Conservation (phyloP, 2,113 vertebrate species). For the Apteryx mantelli region DNA sequence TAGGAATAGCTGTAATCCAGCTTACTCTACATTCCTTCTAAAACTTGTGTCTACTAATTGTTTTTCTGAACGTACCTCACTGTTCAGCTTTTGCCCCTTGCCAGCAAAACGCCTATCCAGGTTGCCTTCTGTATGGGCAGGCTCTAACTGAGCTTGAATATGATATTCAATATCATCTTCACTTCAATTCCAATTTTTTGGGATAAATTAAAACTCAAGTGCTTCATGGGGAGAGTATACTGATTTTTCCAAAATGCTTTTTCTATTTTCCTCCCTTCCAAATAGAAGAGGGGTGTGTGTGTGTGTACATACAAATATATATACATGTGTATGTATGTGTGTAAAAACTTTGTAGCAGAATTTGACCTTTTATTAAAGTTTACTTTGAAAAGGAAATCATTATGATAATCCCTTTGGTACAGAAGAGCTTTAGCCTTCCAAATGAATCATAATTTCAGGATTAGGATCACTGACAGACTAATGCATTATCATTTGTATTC, state of each 20-base stretch:
- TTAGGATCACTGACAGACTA: constrained; percentile 8
- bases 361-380: not conserved
- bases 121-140: not conserved
- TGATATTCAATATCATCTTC: not conserved
- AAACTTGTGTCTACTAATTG: not conserved
- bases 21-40: not conserved
- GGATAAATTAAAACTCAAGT: not conserved
- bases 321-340: not conserved
- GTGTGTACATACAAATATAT: not conserved
- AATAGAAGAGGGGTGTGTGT: not conserved
- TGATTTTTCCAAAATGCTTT: not conserved
- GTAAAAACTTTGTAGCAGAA: not conserved
- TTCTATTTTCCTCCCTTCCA: not conserved
- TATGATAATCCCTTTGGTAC: not conserved
- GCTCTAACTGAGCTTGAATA: not conserved
- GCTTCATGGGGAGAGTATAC: not conserved
- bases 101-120: not conserved
- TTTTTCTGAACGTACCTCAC: not conserved
- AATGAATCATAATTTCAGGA: not conserved
- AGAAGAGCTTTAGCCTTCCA: not conserved
- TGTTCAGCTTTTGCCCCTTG: not conserved
- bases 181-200: not conserved
- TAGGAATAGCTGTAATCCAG: not conserved
- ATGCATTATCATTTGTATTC: constrained; percentile 1
- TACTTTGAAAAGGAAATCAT: not conserved